Evolutionary conservation across 2,797 vertebrate species (phyloP), one percentile per base, ranked within the genome.

Genomic region (Lagodon rhomboides): DNA sequence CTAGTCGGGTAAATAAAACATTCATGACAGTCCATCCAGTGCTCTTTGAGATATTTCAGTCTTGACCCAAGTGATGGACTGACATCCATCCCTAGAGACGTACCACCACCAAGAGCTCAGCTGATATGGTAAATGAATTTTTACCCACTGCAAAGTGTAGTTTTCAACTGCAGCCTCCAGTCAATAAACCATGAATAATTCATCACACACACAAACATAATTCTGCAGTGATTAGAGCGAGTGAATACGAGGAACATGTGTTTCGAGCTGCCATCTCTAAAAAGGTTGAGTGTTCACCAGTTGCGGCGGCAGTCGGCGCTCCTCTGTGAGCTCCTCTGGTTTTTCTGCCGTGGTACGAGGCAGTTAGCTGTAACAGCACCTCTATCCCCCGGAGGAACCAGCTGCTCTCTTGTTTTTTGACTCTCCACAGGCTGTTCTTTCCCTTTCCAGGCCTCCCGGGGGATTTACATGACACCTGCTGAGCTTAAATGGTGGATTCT

Each of bases 381-480:
- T 87, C 67, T 12, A 59, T 83, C 63, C 86, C 70, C 82, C 17
- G 12, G 84, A 69, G 86, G 87, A 87, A 84, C 77, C 89, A 91
- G 91, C 86, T 92, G 91, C 73, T 89, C 65, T 43, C 85, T 80
- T 87, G 73, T 91, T 83, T 85, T 65, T 74, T 77, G 73, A 79
- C 82, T 87, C 87, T 81, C 79, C 67, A 70, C 88, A 88, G 87
- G 82, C 87, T 92, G 79, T 87, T 89, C 70, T 53, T 23, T 68
- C 73, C 75, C 68, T 49, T 58, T 34, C 22, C 50, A 16, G 3
- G 72, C 66, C 59, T 90, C 91, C 79, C 82, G 17, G 65, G 86
- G 80, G 89, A 72, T 77, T 85, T 63, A 67, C 77, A 59, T 38
- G 76, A 85, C 88, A 92, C 93, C 90, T 90, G 90, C 91, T 88